Evolutionary conservation across 2,797 vertebrate species (phyloP).

Genomic region (Etheostoma nigrum): DNA sequence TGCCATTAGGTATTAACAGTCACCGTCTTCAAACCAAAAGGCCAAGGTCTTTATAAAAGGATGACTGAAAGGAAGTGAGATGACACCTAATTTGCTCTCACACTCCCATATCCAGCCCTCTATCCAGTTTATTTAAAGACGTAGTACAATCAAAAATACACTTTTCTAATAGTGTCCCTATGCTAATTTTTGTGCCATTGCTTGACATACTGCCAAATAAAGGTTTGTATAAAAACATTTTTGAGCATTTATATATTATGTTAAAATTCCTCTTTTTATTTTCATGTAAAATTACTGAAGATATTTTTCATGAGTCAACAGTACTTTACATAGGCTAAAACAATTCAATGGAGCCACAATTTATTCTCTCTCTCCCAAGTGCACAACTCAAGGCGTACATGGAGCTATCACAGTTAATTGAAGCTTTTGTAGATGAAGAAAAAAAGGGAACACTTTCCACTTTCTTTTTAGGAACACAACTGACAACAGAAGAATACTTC

Average conservation of each 20-base stretch:
- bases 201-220: neutral
- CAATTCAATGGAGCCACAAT: constrained; percentile 33
- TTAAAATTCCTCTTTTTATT: neutral
- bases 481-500: constrained; percentile 55
- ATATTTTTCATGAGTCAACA: neutral
- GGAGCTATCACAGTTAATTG: constrained; percentile 59
- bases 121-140: neutral
- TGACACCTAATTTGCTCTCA: neutral
- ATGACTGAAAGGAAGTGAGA: neutral
- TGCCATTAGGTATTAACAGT: no score
- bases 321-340: constrained; percentile 30
- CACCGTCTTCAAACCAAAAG: neutral
- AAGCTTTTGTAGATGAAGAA: constrained; percentile 53
- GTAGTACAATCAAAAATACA: neutral
- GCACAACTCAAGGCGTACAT: constrained; percentile 29
- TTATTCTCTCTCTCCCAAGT: constrained; percentile 24
- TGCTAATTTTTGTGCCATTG: neutral
- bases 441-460: constrained; percentile 40
- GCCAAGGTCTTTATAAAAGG: neutral
- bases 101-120: neutral
- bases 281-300: neutral
- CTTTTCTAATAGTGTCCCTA: neutral
- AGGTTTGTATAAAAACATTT: neutral
- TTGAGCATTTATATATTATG: neutral
- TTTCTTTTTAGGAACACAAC: constrained; percentile 39